Evolutionary conservation across 2,888 invertebrate genomes (phyloP).

Genomic region (Hypomecis atomaria): DNA sequence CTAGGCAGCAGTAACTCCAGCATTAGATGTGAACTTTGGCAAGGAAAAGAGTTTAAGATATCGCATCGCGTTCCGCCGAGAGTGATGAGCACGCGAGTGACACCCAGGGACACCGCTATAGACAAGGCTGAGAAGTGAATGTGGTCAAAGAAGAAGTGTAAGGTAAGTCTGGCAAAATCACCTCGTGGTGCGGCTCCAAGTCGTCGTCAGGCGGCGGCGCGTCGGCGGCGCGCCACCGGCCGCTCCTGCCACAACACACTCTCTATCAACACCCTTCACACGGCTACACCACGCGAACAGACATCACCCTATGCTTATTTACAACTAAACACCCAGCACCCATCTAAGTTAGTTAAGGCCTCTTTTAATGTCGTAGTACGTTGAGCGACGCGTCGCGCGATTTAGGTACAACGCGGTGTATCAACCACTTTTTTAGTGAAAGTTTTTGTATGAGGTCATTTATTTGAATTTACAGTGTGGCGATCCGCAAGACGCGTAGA

Average conservation of each 20-base stretch:
- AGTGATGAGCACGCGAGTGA: constrained; percentile 65
- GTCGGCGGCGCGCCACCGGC: constrained; percentile 77
- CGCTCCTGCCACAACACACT: constrained; percentile 79
- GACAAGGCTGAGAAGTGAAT: constrained; percentile 73
- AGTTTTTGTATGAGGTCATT: no score
- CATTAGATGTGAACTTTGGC: no score
- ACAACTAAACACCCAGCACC: no score
- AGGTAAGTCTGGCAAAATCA: constrained; percentile 85
- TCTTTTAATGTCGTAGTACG: no score
- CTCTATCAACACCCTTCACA: constrained; percentile 54
- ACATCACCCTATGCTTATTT: constrained; percentile 2
- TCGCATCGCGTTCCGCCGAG: constrained; percentile 37
- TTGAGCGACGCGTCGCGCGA: no score
- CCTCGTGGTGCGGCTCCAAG: constrained; percentile 79
- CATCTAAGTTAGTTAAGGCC: no score
- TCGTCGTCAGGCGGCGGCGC: constrained; percentile 76
- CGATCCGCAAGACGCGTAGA: no score
- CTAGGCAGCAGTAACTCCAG: no score
- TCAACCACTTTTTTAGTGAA: no score
- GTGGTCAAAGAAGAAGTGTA: constrained; percentile 71
- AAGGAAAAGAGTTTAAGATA: background rate
- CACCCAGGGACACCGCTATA: constrained; percentile 71
- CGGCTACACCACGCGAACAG: constrained; percentile 46
- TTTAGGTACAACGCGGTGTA: no score
- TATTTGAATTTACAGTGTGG: no score